Evolutionary conservation across 2,797 vertebrate genomes (phyloP).

Genomic region (Masticophis lateralis): DNA sequence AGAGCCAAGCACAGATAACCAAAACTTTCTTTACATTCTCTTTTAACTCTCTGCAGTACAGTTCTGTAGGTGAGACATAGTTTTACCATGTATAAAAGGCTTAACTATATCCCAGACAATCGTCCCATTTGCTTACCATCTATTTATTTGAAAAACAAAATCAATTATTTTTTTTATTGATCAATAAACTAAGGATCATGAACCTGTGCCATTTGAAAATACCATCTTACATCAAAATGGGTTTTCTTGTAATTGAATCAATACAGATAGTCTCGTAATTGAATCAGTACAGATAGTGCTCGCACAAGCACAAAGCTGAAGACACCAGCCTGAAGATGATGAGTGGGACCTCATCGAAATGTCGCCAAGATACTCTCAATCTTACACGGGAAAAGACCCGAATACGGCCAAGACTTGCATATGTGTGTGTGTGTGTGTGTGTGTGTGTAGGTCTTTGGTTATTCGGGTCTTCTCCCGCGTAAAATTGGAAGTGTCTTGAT

Average conservation of each 20-base stretch:
- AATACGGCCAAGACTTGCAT: too few species aligned
- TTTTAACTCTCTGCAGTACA: neutral
- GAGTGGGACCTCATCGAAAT: too few species aligned
- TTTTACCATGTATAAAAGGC: neutral
- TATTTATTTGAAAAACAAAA: neutral
- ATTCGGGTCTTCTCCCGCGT: too few species aligned
- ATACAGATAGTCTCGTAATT: neutral
- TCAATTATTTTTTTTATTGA: neutral
- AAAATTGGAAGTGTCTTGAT: too few species aligned
- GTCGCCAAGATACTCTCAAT: too few species aligned
- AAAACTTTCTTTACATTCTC: neutral
- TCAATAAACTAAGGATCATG: neutral
- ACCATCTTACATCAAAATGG: neutral
- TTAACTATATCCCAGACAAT: neutral
- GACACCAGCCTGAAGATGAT: too few species aligned
- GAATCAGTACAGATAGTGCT: too few species aligned
- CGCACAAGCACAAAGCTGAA: too few species aligned
- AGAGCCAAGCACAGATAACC: neutral
- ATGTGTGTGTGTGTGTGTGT: too few species aligned
- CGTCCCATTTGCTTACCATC: neutral
- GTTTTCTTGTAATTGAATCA: neutral
- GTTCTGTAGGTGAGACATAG: neutral
- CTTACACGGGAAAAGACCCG: too few species aligned
- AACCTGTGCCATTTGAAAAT: neutral
- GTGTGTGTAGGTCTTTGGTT: too few species aligned